Percentiles rank a stretch among this genome's conserved stretches.
Evolutionary conservation across 1,140 invertebrate species (phyloP).

Genomic region (Drosophila nannoptera): DNA sequence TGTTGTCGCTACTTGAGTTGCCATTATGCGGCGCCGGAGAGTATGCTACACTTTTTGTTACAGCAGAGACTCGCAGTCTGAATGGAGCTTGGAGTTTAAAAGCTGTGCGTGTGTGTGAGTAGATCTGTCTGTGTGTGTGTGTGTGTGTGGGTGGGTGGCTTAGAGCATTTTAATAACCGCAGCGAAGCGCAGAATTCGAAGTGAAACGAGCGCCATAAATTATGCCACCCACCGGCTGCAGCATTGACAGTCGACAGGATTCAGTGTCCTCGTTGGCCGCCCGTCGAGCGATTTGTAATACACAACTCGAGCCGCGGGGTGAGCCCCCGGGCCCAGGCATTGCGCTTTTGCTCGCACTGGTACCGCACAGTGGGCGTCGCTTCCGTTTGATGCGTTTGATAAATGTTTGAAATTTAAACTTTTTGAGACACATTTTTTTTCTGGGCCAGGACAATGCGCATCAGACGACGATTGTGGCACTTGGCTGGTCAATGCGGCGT

Average conservation of each 20-base stretch:
- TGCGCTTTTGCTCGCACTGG: conserved; percentile 52
- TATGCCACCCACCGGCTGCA: conserved; percentile 67
- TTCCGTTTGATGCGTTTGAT: conserved; percentile 56
- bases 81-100: conserved; percentile 23
- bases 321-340: conserved; percentile 1
- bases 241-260: conserved; percentile 53
- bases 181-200: conserved; percentile 40
- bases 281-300: conserved; percentile 76
- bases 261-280: conserved; percentile 33
- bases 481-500: conserved; percentile 66
- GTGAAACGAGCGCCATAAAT: conserved; percentile 62
- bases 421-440: conserved; percentile 31
- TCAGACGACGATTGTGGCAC: conserved; percentile 51
- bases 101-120: conserved; percentile 6
- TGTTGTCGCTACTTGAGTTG: conserved; percentile 60
- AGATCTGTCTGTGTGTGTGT: too few species aligned
- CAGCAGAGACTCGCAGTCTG: conserved; percentile 34
- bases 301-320: conserved; percentile 33
- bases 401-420: conserved; percentile 66
- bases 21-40: conserved; percentile 71
- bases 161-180: conserved; percentile 77
- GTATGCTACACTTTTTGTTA: conserved; percentile 66
- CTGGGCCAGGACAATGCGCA: conserved; percentile 35
- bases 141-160: conserved; percentile 25
- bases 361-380: conserved; percentile 25